Conservation (phyloP, 2,113 vertebrate genomes). For the Saimiri boliviensis region DNA sequence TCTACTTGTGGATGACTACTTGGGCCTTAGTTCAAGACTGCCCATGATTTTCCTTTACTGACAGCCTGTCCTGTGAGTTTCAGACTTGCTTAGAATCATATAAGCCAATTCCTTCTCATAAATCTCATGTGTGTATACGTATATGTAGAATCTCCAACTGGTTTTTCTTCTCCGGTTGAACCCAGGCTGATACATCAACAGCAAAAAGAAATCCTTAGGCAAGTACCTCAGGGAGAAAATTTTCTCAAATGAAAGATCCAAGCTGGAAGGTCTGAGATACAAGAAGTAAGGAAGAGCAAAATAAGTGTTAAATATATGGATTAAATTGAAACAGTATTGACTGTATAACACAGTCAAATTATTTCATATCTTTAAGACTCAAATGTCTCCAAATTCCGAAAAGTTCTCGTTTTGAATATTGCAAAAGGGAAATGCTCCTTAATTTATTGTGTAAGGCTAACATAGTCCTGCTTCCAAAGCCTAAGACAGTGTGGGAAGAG, state of each 20-base stretch:
- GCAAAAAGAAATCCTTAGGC: background rate
- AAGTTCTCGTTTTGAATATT: background rate
- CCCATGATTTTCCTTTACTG: background rate
- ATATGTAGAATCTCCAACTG: background rate
- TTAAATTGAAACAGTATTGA: background rate
- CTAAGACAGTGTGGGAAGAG: background rate
- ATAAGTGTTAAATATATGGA: background rate
- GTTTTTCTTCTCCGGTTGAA: background rate
- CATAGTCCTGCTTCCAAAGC: background rate
- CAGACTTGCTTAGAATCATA: background rate
- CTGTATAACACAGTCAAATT: background rate
- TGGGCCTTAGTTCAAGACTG: background rate
- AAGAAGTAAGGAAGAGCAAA: background rate
- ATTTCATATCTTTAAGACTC: background rate
- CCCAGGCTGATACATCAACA: background rate
- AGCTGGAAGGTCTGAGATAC: background rate
- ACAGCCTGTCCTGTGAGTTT: background rate
- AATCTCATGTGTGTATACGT: background rate
- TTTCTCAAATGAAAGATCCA: background rate
- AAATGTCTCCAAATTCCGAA: background rate
- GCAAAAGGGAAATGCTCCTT: background rate
- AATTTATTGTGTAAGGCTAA: background rate
- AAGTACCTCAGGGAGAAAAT: background rate
- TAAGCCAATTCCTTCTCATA: background rate
- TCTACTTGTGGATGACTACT: background rate